These are phyloP conservation scores for Rhorus exstirpatorius DNA, from an alignment of 2,888 invertebrate genomes.

Conservation along the genomic window DNA sequence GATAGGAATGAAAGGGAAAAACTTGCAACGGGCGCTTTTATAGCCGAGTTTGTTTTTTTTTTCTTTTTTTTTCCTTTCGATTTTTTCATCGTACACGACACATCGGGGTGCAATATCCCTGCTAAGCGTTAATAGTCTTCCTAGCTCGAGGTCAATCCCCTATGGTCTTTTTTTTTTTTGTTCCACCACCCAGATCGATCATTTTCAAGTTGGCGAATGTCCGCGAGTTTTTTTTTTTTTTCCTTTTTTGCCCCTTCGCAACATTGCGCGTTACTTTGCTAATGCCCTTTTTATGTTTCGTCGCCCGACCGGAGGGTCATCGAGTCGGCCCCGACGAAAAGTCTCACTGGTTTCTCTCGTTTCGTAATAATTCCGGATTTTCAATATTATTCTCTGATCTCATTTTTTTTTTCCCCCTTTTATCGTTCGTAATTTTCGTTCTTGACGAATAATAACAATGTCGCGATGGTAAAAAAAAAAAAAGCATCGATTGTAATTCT, in stretches of 20 bases:
- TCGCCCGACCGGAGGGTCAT: conserved; percentile 48
- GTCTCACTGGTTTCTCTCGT: conserved; percentile 1
- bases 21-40: conserved; percentile 80
- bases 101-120: conserved; percentile 78
- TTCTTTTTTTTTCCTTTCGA: conserved; percentile 75
- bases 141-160: conserved; percentile 72
- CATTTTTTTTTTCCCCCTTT: conserved; percentile 41
- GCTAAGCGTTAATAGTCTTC: conserved; percentile 79
- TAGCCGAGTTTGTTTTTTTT: too few relatives aligned
- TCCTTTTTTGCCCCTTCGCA: conserved; percentile 65
- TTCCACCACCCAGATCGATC: conserved; percentile 62
- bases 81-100: conserved; percentile 68
- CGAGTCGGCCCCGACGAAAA: conserved; percentile 10
- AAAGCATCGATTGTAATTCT: not conserved
- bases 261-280: conserved; percentile 77
- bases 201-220: conserved; percentile 61
- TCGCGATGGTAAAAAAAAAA: not conserved
- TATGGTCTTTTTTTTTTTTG: conserved; percentile 69
- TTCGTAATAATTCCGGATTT: conserved; percentile 27
- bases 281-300: conserved; percentile 79
- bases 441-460: conserved; percentile 13
- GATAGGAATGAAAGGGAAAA: conserved; percentile 78
- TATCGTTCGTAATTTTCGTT: conserved; percentile 48
- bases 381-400: conserved; percentile 17
- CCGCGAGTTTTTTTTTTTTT: conserved; percentile 27